Evolutionary conservation across 1,140 invertebrate species (phyloP), one percentile per base, ranked within the genome.

Genomic region (Drosophila carrolli): DNA sequence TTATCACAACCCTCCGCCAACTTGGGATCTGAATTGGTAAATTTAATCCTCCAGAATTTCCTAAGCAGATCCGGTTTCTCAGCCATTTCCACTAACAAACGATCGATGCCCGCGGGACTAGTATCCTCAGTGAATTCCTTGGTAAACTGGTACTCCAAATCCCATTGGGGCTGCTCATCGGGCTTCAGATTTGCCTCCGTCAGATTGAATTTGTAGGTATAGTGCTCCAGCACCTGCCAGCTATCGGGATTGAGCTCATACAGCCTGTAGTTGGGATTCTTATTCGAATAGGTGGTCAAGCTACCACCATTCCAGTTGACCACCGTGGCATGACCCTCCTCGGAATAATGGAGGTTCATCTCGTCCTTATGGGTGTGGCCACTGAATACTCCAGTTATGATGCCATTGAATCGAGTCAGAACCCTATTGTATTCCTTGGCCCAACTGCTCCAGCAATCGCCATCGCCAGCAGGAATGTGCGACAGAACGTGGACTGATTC

Each of bases 251-350:
- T 95, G 1, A 97, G 91, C 0, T 93, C 93, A 73, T 96, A 97
- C 1, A 97, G 93, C 77, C 96, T 95, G 85, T 97, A 98, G 60
- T 96, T 97, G 13, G 97, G 95, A 93, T 98, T 98, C 57, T 96
- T 94, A 55, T 95, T 80, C 0, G 92, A 73, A 44, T 93, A 95
- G 1, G 94, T 79, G 0, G 96, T 97, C 4, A 96, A 90, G 81
- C 96, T 96, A 35, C 96, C 97, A 0, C 94, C 95, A 56, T 97
- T 96, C 94, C 96, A 97, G n/a, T 96, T 95, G 3, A 97, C 93
- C 57, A 81, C 89, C 4, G 68, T 68, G 32, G 86, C 74, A 16
- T 40, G 40, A 0, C 95, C 94, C 0, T 95, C 82, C 40, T 93
- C 80, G 1, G 81, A 82, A 78, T 96, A 96, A 86, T 95, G 95